Evolutionary conservation across 2,888 invertebrate genomes (phyloP).

Genomic region (Neoitamus cyanurus): DNA sequence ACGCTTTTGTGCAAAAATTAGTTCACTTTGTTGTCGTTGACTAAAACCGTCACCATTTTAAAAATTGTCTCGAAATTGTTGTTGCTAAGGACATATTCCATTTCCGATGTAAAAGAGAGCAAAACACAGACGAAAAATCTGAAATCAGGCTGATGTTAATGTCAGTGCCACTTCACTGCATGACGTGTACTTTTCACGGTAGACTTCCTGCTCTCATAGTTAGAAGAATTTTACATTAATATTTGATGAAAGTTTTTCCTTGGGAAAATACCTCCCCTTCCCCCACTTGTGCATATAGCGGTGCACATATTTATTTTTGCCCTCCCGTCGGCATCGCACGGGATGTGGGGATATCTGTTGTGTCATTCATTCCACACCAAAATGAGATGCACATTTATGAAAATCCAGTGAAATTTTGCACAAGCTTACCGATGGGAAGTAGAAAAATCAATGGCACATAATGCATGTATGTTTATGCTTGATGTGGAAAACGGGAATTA

Average conservation of each 20-base stretch:
- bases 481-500: not conserved
- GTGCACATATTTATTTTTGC: not conserved
- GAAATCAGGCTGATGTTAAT: not conserved
- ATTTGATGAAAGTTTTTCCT: not conserved
- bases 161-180: not conserved
- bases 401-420: not conserved
- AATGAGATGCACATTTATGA: slow-evolving; percentile 1
- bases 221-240: slow-evolving; percentile 1
- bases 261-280: not conserved
- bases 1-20: not conserved
- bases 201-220: slow-evolving; percentile 1
- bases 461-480: not conserved
- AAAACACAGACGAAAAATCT: not conserved
- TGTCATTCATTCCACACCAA: not conserved
- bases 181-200: not conserved
- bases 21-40: not conserved
- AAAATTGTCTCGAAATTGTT: not conserved
- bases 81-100: not conserved
- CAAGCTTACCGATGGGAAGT: not conserved
- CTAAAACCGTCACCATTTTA: not conserved
- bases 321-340: not conserved
- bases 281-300: not conserved
- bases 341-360: not conserved
- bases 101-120: not conserved
- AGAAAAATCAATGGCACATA: not conserved